phyloP scores from a whole-genome alignment of 2,888 invertebrate genomes.

The Molanna angustata region DNA sequence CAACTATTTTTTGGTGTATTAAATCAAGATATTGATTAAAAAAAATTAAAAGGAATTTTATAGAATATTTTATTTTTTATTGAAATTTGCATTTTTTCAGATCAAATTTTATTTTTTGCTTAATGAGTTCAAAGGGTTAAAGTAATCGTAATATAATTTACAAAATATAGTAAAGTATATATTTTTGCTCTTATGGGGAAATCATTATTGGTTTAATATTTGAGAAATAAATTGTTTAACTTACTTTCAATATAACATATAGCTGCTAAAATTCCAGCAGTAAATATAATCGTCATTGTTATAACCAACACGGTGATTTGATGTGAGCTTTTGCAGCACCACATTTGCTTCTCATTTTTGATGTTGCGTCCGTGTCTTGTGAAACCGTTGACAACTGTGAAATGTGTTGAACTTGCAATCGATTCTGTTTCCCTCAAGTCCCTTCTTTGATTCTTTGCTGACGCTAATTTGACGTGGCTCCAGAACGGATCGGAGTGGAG shows the following conservation, averaged over 20 bases:
- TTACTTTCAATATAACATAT: slow-evolving; percentile 83
- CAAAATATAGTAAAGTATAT: too few relatives aligned
- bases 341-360: slow-evolving; percentile 60
- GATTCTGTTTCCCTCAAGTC: slow-evolving; percentile 61
- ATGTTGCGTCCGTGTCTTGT: slow-evolving; percentile 59
- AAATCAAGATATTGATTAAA: too few relatives aligned
- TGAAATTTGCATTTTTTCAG: too few relatives aligned
- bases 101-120: too few relatives aligned
- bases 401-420: slow-evolving; percentile 82
- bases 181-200: too few relatives aligned
- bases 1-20: too few relatives aligned
- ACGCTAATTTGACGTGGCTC: slow-evolving; percentile 46
- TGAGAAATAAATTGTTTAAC: too few relatives aligned
- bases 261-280: slow-evolving; percentile 75
- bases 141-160: too few relatives aligned
- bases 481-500: slow-evolving; percentile 46
- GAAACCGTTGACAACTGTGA: slow-evolving; percentile 80
- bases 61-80: too few relatives aligned
- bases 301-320: slow-evolving; percentile 79
- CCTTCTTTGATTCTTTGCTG: slow-evolving; percentile 28
- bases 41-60: too few relatives aligned
- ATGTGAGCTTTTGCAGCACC: slow-evolving; percentile 72
- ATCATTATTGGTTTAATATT: too few relatives aligned
- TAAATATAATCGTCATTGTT: slow-evolving; percentile 78
- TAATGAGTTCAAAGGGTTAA: too few relatives aligned